These are phyloP conservation scores for Sylvia atricapilla DNA, from an alignment of 2,113 vertebrate genomes.

Conservation along the genomic window DNA sequence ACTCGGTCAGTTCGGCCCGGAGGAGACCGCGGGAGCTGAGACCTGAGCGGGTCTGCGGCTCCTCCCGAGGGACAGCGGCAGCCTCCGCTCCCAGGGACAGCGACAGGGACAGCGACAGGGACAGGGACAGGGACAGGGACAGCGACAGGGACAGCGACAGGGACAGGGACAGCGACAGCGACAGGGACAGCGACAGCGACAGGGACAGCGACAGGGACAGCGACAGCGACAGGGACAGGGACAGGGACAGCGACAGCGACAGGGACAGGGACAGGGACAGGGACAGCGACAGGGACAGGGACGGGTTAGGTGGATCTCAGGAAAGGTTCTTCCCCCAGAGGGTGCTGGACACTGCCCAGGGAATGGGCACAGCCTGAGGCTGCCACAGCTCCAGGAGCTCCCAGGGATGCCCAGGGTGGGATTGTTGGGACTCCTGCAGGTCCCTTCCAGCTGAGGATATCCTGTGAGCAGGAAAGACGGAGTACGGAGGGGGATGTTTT, in stretches of 20 bases:
- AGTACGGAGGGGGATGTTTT: accelerated
- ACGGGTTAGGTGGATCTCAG: accelerated
- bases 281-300: too few species aligned
- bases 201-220: neutral
- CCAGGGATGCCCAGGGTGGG: neutral
- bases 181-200: too few species aligned
- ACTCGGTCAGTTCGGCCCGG: neutral
- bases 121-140: neutral
- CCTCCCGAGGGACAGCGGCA: accelerated
- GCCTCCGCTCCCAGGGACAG: neutral
- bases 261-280: neutral
- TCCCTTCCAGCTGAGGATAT: neutral
- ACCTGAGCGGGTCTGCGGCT: neutral
- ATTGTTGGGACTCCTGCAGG: neutral
- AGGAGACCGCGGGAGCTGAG: neutral
- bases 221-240: too few species aligned
- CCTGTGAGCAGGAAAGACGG: neutral
- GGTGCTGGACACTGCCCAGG: neutral
- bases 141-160: neutral
- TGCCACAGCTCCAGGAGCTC: neutral
- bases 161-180: accelerated
- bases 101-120: neutral
- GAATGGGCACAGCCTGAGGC: neutral
- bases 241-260: accelerated
- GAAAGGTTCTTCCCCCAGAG: neutral